phyloP scores from a whole-genome alignment of 2,888 invertebrate genomes.

The Timema podura region DNA sequence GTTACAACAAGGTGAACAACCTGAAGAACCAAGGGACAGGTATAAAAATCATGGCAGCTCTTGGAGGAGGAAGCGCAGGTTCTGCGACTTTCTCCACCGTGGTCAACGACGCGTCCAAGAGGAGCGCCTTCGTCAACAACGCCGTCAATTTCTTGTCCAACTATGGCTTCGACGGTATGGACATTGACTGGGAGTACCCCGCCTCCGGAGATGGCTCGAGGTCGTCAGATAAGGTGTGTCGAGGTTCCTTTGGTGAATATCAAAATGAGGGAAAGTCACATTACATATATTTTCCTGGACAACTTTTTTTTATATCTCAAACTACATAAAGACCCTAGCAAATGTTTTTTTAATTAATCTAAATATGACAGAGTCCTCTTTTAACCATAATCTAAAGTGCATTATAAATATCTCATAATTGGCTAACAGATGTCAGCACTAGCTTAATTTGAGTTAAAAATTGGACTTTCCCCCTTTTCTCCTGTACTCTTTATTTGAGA shows the following conservation, averaged over 20 bases:
- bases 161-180: conserved; percentile 10
- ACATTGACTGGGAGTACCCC: conserved; percentile 14
- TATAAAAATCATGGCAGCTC: not conserved
- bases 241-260: not conserved
- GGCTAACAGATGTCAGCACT: too few species aligned
- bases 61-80: conserved; percentile 3
- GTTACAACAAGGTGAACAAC: not conserved
- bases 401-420: too few species aligned
- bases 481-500: too few species aligned
- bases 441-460: too few species aligned
- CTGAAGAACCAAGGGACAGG: conserved; percentile 1
- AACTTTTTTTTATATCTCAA: too few species aligned
- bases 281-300: too few species aligned
- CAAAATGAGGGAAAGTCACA: too few species aligned
- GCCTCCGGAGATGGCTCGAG: not conserved
- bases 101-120: not conserved
- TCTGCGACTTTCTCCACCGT: conserved; percentile 7
- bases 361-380: too few species aligned
- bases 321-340: too few species aligned
- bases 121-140: not conserved
- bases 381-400: too few species aligned
- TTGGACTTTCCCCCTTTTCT: too few species aligned
- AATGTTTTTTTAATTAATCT: too few species aligned
- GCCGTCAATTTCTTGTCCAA: not conserved
- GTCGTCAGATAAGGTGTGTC: conserved; percentile 1